Base-by-base conservation (phyloP, 1,140 invertebrate species). In the Homarus americanus region DNA sequence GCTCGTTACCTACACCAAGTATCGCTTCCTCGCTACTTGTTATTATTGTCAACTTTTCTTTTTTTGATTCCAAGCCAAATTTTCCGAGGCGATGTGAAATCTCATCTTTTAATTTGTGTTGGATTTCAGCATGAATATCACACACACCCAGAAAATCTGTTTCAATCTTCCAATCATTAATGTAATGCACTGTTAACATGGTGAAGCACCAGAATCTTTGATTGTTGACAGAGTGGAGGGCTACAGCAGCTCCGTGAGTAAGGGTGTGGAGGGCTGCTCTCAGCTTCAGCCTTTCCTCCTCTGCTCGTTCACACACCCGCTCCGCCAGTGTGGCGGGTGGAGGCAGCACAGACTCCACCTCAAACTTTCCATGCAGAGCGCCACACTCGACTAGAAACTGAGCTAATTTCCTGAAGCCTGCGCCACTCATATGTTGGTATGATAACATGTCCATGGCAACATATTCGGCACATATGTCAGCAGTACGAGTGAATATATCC, bases 301-400 rank as follows among this genome's bases (percentile, higher is more conserved):
- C 58, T 24, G 82, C 82, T 20, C 58, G 82, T 40, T 12, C 58
- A 32, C 44, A 34, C 24, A 84, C 40, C 7, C 66, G 63, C 63
- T 41, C 38, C 34, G 58, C 58, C 20, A 84, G 17, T 3, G 53
- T 38, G 5, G 58, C n/a, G 5, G 58, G 38, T 24, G 34, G 12
- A 69, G 82, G 82, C 5, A 84, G 40, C 63, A 84, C 28, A 20
- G 63, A 28, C 2, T 41, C 17, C n/a, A 69, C 66, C 12, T 84
- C 58, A 41, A 41, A 36, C n/a, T 66, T 72, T 15, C 82, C 82
- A 17, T 84, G 53, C 0, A 66, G 20, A 5, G 58, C 63, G 24
- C 82, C 82, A 44, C 58, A 66, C 7, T 84, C 82, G n/a, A 84
- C 66, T 24, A 84, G 20, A 17, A 84, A 41, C 66, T 84, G 82